Base-by-base conservation (phyloP, 2,797 vertebrate species). In the Sphenopsis melanotis region DNA sequence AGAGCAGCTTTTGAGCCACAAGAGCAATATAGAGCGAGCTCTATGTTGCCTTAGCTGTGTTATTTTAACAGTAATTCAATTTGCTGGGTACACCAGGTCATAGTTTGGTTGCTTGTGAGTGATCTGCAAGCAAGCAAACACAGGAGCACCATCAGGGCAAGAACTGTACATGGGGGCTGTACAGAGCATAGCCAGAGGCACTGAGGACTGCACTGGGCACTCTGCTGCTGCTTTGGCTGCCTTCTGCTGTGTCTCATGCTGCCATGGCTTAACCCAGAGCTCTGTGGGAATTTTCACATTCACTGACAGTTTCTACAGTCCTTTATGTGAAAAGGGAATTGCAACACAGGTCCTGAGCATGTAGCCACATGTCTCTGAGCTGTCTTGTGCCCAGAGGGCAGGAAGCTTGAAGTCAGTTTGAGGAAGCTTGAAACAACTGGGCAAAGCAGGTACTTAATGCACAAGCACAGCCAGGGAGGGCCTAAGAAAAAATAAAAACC, bases 11-110 rank as follows among this genome's bases (percentile, higher is more conserved):
- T 75, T 42, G 60, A 94, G 69, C 44, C 4, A 5, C 83, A 70
- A 29, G 52, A 87, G 71, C 87, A 82, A 50, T 36, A 83, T 0
- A 92, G 64, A 90, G 21, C 2, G 4, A 2, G 19, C 30, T 70
- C 53, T 71, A 0, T 79, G 68, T 70, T 87, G 83, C 85, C 69
- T 74, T 83, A 83, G 60, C 69, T 68, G 27, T 77, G 85, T 90
- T 95, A 74, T 96, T 94, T 94, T 82, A 94, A 83, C 41, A 60
- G 59, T 63, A 91, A 87, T 72, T 91, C 37, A 93, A 68, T 74
- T 78, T 82, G 30, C 69, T 88, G 63, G 39, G 50, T 81, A 74
- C 32, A 57, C 39, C 0, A 1, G 91, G 49, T 81, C 83, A 79
- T 50, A 27, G 69, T 93, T 94, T 81, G 26, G 44, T 39, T 88